Evolutionary conservation across 2,888 invertebrate species (phyloP).

Genomic region (Dilophus febrilis): DNA sequence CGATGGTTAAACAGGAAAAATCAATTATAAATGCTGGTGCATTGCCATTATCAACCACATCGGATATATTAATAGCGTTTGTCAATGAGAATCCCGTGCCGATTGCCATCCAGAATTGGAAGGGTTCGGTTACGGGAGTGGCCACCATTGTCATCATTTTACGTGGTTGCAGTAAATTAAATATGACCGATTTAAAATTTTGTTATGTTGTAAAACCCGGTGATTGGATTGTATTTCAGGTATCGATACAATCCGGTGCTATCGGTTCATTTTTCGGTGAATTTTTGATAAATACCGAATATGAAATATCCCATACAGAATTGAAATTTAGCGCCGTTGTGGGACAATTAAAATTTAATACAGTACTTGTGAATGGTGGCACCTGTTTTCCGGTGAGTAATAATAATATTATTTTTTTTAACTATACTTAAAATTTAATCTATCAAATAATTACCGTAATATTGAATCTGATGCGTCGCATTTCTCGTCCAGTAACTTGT

Average conservation of each 20-base stretch:
- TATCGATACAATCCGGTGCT: conserved; percentile 47
- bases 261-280: conserved; percentile 51
- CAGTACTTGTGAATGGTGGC: conserved; percentile 49
- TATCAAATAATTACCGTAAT: too few relatives aligned
- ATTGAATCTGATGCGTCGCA: too few relatives aligned
- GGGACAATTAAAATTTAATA: conserved; percentile 51
- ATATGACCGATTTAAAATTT: conserved; percentile 15
- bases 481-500: too few relatives aligned
- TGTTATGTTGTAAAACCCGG: conserved; percentile 38
- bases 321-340: conserved; percentile 57
- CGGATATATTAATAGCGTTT: conserved; percentile 20
- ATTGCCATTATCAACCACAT: conserved; percentile 16
- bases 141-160: conserved; percentile 8
- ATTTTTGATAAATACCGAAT: conserved; percentile 54
- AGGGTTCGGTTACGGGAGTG: conserved; percentile 19
- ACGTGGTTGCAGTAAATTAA: conserved; percentile 10
- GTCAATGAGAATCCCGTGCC: conserved; percentile 21
- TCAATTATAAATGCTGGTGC: conserved; percentile 24
- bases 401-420: too few relatives aligned
- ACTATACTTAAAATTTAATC: too few relatives aligned
- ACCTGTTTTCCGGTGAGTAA: conserved; percentile 64
- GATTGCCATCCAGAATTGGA: conserved; percentile 22
- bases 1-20: neutral
- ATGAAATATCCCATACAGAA: conserved; percentile 50
- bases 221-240: conserved; percentile 51